Base-by-base conservation (phyloP, 2,113 vertebrate genomes). In the Ascaphus truei region DNA sequence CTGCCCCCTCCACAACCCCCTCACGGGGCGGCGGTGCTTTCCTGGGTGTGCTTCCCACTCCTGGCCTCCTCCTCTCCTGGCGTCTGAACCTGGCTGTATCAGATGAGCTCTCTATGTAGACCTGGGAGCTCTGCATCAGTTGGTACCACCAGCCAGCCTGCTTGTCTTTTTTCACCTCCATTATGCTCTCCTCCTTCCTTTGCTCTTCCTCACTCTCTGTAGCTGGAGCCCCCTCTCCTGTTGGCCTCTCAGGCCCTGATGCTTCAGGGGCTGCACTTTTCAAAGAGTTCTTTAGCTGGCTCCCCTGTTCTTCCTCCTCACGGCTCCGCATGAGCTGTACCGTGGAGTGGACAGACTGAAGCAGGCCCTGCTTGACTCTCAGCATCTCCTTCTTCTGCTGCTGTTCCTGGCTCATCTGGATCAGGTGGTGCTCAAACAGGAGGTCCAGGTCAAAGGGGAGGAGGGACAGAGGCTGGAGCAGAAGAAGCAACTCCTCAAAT, bases 141-240 rank as follows among this genome's bases (percentile, higher is more conserved):
- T 99, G 97, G 83, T 94, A 96, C 97, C 97, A 99, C 96, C 97
- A 99, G 15, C 95, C 93, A 0, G 94, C 90, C 81, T 98, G 93
- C 36, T 88, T 84, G 72, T 78, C 92, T 71, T 77, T 88, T 74
- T 77, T 79, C 15, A 71, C 60, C 16, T 82, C 87, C 68, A 82
- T 27, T 0, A 25, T 3, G 27, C 81, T 76, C 0, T 84, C 77
- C 43, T 8, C 60, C 26, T 72, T 66, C 43, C 62, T 72, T 27
- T 55, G 60, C 52, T 48, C 41, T 72, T 76, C 72, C 57, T 68
- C 72, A 71, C 5, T 39, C 47, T 30, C 64, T 80, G 26, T 27
- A 1, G 73, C 23, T 36, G 57, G 34, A 26, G 60, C 73, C 0
- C 87, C 89, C 62, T 87, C 85, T 0, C 85, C 86, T 45, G 84